Evolutionary conservation across 2,797 vertebrate species (phyloP), one percentile per base, ranked within the genome.

Genomic region (Ctenopoma multispine): DNA sequence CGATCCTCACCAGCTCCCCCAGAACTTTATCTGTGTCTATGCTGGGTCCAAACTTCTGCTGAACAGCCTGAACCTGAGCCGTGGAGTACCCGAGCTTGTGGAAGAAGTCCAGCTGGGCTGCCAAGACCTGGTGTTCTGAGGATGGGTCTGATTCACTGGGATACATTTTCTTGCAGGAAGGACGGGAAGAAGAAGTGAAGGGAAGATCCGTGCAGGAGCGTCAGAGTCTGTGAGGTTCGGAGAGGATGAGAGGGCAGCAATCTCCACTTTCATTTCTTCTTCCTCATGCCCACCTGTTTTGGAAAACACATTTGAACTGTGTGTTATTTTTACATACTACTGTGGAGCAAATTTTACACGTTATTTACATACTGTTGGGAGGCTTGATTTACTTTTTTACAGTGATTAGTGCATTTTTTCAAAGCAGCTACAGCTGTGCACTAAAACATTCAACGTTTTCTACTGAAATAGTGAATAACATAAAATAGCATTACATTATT

Each of bases 81-180:
- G 95, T 94, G 47, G 95, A 94, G 87, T 98, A 99, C 0, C 97
- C 98, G 60, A 99, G 92, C 88, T 99, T 99, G 87, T 96, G 94
- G 87, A 97, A 98, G 91, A 98, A 96, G 85, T 98, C 96, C 89
- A 99, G 94, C 90, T 97, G 97, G 56, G 94, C 85, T 87, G 95
- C 95, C 29, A 77, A 92, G 75, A 91, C 89, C 40, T 31, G 60
- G 29, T 87, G 63, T 63, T 81, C 82, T 0, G 9, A 21, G 41
- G 55, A 62, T 0, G 17, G 63, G 3, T 80, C 65, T 0, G 21
- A 17, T 8, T 89, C 72, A 1, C 49, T 3, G 5, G 56, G 46
- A 4, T 82, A 50, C 92, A 91, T 92, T 24, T 10, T 80, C 50
- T 80, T 55, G 60, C 27, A 12, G 64, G 47, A 23, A 1, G 36